phyloP scores from a whole-genome alignment of 2,797 vertebrate species.

The Paguma larvata region DNA sequence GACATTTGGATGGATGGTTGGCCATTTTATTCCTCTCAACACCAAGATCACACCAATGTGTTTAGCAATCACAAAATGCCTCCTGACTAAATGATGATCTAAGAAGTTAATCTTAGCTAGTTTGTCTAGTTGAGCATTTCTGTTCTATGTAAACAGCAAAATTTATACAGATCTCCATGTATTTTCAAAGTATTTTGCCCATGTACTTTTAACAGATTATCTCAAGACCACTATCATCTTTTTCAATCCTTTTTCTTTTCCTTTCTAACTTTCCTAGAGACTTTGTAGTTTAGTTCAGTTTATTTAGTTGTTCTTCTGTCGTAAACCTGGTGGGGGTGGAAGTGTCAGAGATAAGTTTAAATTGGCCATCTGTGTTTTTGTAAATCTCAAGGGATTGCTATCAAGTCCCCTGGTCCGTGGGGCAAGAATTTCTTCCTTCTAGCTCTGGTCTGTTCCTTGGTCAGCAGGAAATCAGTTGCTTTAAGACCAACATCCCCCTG shows the following conservation, averaged over 20 bases:
- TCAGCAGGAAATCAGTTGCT: slow-evolving; percentile 51
- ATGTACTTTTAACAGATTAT: neutral
- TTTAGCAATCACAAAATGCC: neutral
- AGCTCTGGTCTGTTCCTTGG: neutral
- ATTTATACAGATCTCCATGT: slow-evolving; percentile 3
- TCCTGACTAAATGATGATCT: neutral
- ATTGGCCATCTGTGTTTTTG: neutral
- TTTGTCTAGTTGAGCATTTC: slow-evolving; percentile 35
- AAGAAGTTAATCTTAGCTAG: slow-evolving; percentile 28
- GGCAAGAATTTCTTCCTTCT: neutral
- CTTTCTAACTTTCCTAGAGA: neutral
- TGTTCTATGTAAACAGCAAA: neutral
- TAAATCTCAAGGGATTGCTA: neutral
- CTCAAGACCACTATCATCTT: neutral
- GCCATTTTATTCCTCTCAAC: neutral
- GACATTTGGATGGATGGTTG: neutral
- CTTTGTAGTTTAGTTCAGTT: slow-evolving; percentile 6
- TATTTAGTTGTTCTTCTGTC: slow-evolving; percentile 5
- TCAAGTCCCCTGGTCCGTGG: neutral
- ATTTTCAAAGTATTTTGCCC: neutral
- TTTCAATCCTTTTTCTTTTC: neutral
- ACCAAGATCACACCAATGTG: neutral
- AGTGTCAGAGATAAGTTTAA: neutral
- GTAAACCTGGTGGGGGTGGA: neutral
- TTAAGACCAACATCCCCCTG: neutral